These are phyloP conservation scores for Hesperia comma DNA, from an alignment of 2,888 invertebrate genomes.

Conservation along the genomic window DNA sequence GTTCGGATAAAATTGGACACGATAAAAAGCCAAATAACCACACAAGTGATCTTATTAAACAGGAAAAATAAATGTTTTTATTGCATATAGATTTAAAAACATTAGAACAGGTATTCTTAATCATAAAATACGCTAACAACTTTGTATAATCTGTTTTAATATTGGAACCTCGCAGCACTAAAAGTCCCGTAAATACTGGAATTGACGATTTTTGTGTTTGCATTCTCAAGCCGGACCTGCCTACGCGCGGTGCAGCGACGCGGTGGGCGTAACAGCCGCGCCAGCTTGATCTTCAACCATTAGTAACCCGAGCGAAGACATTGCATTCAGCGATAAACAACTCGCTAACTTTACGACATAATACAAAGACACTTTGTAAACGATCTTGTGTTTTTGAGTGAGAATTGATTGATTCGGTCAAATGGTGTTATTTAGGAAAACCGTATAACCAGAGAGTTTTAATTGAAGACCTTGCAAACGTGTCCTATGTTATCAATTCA, in stretches of 20 bases:
- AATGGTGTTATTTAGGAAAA: no score
- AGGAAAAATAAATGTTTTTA: no score
- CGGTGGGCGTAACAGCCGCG: constrained; percentile 39
- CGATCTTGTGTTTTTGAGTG: not conserved
- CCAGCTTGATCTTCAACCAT: constrained; percentile 33
- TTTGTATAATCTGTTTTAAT: not conserved
- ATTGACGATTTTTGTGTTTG: constrained; percentile 10
- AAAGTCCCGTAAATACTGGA: constrained; percentile 10
- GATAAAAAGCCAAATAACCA: no score
- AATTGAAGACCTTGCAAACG: no score
- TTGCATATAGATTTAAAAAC: no score
- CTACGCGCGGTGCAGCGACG: constrained; percentile 14
- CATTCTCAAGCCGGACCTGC: constrained; percentile 9
- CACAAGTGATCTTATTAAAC: no score
- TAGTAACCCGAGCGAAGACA: constrained; percentile 34
- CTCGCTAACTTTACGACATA: constrained; percentile 29
- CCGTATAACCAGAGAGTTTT: no score
- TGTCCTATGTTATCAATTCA: no score
- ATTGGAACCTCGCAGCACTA: constrained; percentile 1
- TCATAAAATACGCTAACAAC: not conserved
- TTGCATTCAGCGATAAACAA: constrained; percentile 27
- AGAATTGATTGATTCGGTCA: no score
- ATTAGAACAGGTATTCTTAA: no score
- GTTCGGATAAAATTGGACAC: no score
- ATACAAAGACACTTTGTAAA: constrained; percentile 19